Evolutionary conservation across 2,113 vertebrate species (phyloP), one percentile per base, ranked within the genome.

Genomic region (Chaetodon trifascialis): DNA sequence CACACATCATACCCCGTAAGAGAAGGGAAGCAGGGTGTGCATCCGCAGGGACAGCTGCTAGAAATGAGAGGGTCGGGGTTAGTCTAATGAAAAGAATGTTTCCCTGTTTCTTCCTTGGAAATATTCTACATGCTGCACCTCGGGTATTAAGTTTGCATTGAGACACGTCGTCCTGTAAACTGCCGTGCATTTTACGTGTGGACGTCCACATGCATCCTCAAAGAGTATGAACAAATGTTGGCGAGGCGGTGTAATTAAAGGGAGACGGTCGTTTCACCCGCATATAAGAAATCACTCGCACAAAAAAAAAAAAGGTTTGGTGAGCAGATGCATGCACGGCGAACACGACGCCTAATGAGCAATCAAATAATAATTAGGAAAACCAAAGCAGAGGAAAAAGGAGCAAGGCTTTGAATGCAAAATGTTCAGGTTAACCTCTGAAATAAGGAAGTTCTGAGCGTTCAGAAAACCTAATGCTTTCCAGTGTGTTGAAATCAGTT

Each of bases 1-100:
- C 97, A 96, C 98, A 97, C 97, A 97, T 99, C 97, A 98, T 98
- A 98, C 96, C 95, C 96, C 94, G 95, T 95, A 97, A 96, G 96
- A 96, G 95, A 96, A 95, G 95, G 94, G 88, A 88, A 86, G 85
- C 90, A 87, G 92, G 91, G 90, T 86, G 93, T 85, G 79, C 72
- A 80, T 91, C 87, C 73, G 34, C 84, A 67, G 91, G 92, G 85
- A 89, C 80, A 82, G 90, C 92, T 88, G 92, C 79, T 72, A 30
- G 78, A 82, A 91, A 84, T n/a, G 73, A 83, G 79, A 76, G 82
- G 84, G 76, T 80, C 63, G 54, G 77, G 69, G 62, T 84, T 42
- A 23, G 42, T 87, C 81, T 88, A 82, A 89, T 91, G 86, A 84
- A 91, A 92, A 84, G 80, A 77, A n/a, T 23, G 63, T 88, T 67